phyloP scores from a whole-genome alignment of 2,888 invertebrate genomes.

The Dicycla oo region DNA sequence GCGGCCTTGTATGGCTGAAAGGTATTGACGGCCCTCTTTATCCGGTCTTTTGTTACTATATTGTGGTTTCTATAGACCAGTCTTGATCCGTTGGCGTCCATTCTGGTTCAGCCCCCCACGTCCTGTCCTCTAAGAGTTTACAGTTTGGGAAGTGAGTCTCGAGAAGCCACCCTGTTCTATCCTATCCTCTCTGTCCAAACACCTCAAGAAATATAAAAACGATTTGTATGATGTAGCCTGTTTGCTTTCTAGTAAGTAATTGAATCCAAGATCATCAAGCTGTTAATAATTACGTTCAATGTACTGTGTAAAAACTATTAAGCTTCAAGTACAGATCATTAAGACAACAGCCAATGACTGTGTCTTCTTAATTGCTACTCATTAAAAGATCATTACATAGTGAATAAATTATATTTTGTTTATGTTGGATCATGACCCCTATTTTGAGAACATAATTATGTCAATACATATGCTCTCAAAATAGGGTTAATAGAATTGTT shows the following conservation, averaged over 20 bases:
- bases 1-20: too few species aligned
- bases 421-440: conserved; percentile 1
- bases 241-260: not conserved
- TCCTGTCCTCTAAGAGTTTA: too few species aligned
- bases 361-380: conserved; percentile 21
- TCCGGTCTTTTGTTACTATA: too few species aligned
- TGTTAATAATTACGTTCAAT: conserved; percentile 6
- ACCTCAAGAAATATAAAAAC: not conserved
- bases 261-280: not conserved
- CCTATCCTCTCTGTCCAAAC: too few species aligned
- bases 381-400: conserved; percentile 18
- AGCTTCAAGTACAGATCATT: conserved; percentile 1
- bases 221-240: not conserved
- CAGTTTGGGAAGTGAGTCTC: too few species aligned
- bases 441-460: too few species aligned
- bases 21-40: too few species aligned
- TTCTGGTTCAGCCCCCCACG: too few species aligned
- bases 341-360: conserved; percentile 2
- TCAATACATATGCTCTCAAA: not conserved
- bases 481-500: not conserved
- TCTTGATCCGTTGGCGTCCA: too few species aligned
- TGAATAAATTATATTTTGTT: conserved; percentile 19
- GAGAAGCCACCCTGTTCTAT: too few species aligned
- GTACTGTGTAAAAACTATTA: not conserved
- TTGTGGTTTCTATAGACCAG: too few species aligned